Conservation (phyloP, 2,113 vertebrate species). For the Egretta garzetta region DNA sequence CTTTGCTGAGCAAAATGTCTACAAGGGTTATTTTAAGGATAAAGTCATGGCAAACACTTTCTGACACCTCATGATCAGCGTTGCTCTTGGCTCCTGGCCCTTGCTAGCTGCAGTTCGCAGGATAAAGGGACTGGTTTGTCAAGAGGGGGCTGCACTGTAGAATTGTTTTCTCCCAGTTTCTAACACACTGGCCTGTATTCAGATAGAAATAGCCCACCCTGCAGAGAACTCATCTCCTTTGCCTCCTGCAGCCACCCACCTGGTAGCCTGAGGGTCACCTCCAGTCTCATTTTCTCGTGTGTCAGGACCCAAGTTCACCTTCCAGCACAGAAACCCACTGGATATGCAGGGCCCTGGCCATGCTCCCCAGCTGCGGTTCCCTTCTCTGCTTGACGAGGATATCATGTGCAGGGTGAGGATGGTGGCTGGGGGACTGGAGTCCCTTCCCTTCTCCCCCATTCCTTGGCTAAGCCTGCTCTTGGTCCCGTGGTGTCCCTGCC, state of each 20-base stretch:
- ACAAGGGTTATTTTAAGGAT: conserved; percentile 50
- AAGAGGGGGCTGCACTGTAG: not conserved
- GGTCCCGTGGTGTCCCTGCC: not conserved
- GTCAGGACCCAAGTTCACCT: not conserved
- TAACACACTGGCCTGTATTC: not conserved
- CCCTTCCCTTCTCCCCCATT: not conserved
- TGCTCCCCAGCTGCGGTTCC: not conserved
- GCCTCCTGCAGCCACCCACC: not conserved
- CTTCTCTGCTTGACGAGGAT: not conserved
- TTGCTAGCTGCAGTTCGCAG: not conserved
- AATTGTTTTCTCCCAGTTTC: not conserved
- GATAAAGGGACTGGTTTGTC: not conserved
- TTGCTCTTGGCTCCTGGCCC: conserved; percentile 43
- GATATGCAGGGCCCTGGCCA: not conserved
- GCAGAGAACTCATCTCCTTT: not conserved
- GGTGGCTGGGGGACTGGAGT: not conserved
- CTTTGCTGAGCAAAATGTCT: not conserved
- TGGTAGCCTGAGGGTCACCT: not conserved
- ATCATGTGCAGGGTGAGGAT: not conserved
- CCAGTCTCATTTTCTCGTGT: not conserved
- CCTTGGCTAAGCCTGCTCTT: not conserved
- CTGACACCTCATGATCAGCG: not conserved
- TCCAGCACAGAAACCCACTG: not conserved
- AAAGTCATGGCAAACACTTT: conserved; percentile 53
- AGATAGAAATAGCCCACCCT: not conserved